Conservation (phyloP, 2,888 invertebrate species). For the Polydrusus tereticollis region DNA sequence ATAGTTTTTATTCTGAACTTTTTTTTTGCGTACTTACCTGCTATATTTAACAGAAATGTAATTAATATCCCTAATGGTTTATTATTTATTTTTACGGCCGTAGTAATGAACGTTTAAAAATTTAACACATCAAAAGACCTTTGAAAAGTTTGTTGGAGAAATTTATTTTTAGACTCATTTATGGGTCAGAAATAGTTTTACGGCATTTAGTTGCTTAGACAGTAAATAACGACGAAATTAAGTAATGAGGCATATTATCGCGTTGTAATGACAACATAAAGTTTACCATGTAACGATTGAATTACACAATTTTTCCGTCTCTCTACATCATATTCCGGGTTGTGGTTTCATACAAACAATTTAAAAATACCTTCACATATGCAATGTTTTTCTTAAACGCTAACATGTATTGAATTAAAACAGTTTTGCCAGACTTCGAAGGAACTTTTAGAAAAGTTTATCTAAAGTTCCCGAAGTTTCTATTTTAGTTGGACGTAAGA, state of each 20-base stretch:
- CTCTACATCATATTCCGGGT: too few relatives aligned
- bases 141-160: neutral
- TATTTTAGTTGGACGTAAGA: slow-evolving; percentile 8
- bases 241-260: neutral
- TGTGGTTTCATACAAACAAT: neutral
- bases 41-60: too few relatives aligned
- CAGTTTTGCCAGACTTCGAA: neutral
- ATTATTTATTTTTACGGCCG: neutral
- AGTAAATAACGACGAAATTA: neutral
- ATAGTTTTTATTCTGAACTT: too few relatives aligned
- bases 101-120: slow-evolving; percentile 3
- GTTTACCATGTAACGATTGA: too few relatives aligned
- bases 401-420: neutral
- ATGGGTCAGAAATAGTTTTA: slow-evolving; percentile 4
- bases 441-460: slow-evolving; percentile 14
- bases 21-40: too few relatives aligned
- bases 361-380: neutral
- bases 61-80: neutral
- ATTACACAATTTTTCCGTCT: too few relatives aligned
- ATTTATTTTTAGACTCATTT: slow-evolving; percentile 7
- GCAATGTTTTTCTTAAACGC: slow-evolving; percentile 1
- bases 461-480: neutral
- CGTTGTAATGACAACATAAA: too few relatives aligned
- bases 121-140: neutral
- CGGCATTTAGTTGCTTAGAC: neutral